These are phyloP conservation scores for Nerophis ophidion DNA, from an alignment of 2,113 vertebrate genomes.

Conservation along the genomic window DNA sequence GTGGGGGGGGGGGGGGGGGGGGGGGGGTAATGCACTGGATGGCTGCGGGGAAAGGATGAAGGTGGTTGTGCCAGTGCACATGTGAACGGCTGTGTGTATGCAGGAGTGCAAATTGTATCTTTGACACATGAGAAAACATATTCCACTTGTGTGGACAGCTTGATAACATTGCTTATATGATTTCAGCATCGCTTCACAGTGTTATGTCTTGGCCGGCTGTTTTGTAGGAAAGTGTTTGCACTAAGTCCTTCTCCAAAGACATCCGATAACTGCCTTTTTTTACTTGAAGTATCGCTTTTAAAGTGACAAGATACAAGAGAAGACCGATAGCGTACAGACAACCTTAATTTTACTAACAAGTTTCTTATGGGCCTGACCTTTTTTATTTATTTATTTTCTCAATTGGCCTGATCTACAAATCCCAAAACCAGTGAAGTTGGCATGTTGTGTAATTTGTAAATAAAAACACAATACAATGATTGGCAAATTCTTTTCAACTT, in stretches of 20 bases:
- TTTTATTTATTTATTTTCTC: too few relatives aligned
- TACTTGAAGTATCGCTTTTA: neutral
- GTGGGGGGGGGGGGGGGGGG: slow-evolving; percentile 26
- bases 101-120: slow-evolving; percentile 37
- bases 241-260: neutral
- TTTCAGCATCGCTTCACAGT: slow-evolving; percentile 56
- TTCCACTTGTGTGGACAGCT: slow-evolving; percentile 61
- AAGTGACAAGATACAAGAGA: neutral
- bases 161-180: slow-evolving; percentile 63
- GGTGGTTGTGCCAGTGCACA: slow-evolving; percentile 6
- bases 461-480: too few relatives aligned
- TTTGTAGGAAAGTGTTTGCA: neutral
- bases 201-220: slow-evolving; percentile 19
- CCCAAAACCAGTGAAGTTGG: too few relatives aligned
- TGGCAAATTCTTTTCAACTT: too few relatives aligned
- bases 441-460: too few relatives aligned
- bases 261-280: neutral
- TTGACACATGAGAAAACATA: slow-evolving; percentile 62
- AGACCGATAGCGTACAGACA: too few relatives aligned
- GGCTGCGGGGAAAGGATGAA: slow-evolving; percentile 36
- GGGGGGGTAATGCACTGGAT: slow-evolving; percentile 37
- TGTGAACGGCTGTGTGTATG: slow-evolving; percentile 11
- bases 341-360: too few relatives aligned
- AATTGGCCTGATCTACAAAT: too few relatives aligned
- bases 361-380: too few relatives aligned